Evolutionary conservation across 2,113 vertebrate genomes (phyloP), one percentile per base, ranked within the genome.

Genomic region (Brachyistius frenatus): DNA sequence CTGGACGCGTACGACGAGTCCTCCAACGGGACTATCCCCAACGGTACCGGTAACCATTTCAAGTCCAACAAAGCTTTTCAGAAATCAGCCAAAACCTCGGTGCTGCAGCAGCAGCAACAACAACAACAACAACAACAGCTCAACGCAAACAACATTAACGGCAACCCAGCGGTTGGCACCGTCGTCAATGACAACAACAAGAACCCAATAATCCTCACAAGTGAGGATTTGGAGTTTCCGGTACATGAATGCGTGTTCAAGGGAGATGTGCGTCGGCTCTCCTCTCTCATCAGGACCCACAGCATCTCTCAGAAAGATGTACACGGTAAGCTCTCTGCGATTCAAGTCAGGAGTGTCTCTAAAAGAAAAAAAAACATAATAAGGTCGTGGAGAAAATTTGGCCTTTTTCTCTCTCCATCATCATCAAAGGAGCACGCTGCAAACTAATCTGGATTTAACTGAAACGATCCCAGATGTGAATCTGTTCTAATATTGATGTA

Each of bases 201-300:
- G 79, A 94, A 94, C 66, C 91, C 94, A 0, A 90, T 94, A 2
- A 91, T 93, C 54, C 64, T 92, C 69, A 94, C 86, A 2, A 81
- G 33, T 32, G 88, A 78, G 73, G 90, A 80, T 68, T 75, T 91
- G 23, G 94, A 94, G 63, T 97, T 96, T 84, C 97, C 97, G 0
- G 96, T 99, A 5, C 97, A 99, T 66, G 96, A 98, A 90, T 97
- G 96, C 71, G 97, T 98, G 60, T 98, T 97, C 91, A 96, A 94
- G 87, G 97, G 95, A 46, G 97, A 99, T 78, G 96, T 98, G 67
- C 86, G 97, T 69, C 93, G 95, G 31, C 94, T 99, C 44, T 99
- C 97, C 35, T 97, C 97, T 11, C 96, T 98, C 83, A 98, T 98
- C 95, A 95, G 97, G 89, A 97, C 95, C 10, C 96, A 97, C 63